These are phyloP conservation scores for Antigone vipio DNA, from an alignment of 2,113 vertebrate species.

Conservation along the genomic window DNA sequence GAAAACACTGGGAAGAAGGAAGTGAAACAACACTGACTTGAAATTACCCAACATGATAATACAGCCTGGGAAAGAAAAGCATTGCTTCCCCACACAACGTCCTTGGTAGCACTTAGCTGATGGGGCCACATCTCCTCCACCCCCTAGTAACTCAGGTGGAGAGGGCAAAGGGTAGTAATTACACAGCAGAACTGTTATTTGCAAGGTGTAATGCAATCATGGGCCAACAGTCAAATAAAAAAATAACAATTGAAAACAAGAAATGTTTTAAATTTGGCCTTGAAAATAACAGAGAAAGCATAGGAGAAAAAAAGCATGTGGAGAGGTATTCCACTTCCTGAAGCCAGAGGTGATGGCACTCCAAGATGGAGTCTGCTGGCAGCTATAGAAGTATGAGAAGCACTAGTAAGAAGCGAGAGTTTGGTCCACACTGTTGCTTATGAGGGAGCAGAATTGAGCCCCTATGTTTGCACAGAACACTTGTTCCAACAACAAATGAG, in stretches of 20 bases:
- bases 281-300: background rate
- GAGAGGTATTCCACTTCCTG: background rate
- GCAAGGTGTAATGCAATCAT: background rate
- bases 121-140: background rate
- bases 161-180: background rate
- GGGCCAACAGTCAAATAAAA: background rate
- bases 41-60: background rate
- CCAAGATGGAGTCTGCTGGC: background rate
- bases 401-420: background rate
- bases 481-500: background rate
- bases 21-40: background rate
- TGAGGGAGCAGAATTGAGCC: background rate
- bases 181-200: background rate
- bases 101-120: background rate
- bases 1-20: background rate
- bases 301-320: background rate
- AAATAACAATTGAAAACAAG: background rate
- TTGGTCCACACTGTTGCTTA: background rate
- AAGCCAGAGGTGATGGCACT: background rate
- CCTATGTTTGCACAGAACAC: background rate
- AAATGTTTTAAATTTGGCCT: background rate
- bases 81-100: background rate
- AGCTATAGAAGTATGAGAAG: background rate
- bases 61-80: background rate
- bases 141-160: background rate